These are phyloP conservation scores for Pluvianellus socialis DNA, from an alignment of 2,113 vertebrate genomes.

Conservation along the genomic window DNA sequence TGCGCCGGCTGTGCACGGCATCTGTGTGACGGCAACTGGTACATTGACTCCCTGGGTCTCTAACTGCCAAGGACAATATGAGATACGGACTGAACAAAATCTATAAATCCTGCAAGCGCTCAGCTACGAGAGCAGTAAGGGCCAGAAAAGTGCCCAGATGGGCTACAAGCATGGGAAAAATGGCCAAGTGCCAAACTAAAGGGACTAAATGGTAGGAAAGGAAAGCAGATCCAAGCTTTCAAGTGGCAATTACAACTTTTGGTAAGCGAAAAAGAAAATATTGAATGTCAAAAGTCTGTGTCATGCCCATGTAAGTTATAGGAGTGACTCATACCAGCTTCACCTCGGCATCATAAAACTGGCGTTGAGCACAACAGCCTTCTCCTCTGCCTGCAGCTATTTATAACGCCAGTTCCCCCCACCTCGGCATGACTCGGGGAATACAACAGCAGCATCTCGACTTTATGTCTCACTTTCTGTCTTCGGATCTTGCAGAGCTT, in stretches of 20 bases:
- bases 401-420: neutral
- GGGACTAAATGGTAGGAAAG: neutral
- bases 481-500: neutral
- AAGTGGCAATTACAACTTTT: neutral
- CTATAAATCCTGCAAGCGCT: neutral
- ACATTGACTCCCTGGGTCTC: neutral
- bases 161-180: accelerated
- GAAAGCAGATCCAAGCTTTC: neutral
- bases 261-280: neutral
- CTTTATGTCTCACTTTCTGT: neutral
- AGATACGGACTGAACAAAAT: neutral
- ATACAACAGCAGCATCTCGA: neutral
- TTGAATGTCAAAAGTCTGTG: neutral
- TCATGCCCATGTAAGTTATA: neutral
- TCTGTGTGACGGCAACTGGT: neutral
- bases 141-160: neutral
- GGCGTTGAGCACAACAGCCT: neutral
- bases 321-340: neutral
- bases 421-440: neutral
- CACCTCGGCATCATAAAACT: neutral
- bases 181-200: neutral
- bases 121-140: neutral
- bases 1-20: accelerated
- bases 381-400: neutral
- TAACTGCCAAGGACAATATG: neutral